Conservation (phyloP, 2,113 vertebrate species). For the Proterorhinus semilunaris region DNA sequence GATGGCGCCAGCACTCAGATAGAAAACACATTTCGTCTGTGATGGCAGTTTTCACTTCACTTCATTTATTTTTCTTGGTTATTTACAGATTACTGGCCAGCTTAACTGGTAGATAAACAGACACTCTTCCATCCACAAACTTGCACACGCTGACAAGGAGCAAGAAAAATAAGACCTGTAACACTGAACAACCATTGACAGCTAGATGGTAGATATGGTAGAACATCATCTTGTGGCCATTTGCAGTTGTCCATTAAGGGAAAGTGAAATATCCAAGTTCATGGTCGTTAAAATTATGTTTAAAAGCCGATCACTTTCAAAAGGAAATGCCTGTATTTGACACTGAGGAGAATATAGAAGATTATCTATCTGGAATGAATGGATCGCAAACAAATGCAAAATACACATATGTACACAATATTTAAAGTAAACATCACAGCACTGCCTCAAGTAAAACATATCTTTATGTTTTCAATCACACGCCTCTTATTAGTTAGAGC, state of each 20-base stretch:
- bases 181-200: slow-evolving; percentile 35
- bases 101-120: slow-evolving; percentile 30
- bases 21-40: background rate
- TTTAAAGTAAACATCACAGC: slow-evolving; percentile 54
- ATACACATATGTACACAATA: slow-evolving; percentile 49
- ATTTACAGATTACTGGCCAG: slow-evolving; percentile 69
- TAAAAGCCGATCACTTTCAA: slow-evolving; percentile 28
- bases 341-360: slow-evolving; percentile 12
- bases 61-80: slow-evolving; percentile 56
- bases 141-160: slow-evolving; percentile 44
- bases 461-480: slow-evolving; percentile 34
- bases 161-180: slow-evolving; percentile 43
- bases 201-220: slow-evolving; percentile 22
- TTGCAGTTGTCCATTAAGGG: slow-evolving; percentile 6
- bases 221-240: slow-evolving; percentile 14
- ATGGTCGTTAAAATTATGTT: slow-evolving; percentile 8
- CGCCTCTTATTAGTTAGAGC: slow-evolving; percentile 21
- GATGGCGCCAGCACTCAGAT: slow-evolving; percentile 55
- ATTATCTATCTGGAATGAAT: slow-evolving; percentile 41
- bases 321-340: background rate
- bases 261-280: slow-evolving; percentile 23
- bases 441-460: slow-evolving; percentile 55
- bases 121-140: slow-evolving; percentile 50
- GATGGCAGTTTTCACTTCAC: slow-evolving; percentile 33
- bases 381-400: slow-evolving; percentile 36